Evolutionary conservation across 2,797 vertebrate species (phyloP).

Genomic region (Petrocephalus schoutedeni): DNA sequence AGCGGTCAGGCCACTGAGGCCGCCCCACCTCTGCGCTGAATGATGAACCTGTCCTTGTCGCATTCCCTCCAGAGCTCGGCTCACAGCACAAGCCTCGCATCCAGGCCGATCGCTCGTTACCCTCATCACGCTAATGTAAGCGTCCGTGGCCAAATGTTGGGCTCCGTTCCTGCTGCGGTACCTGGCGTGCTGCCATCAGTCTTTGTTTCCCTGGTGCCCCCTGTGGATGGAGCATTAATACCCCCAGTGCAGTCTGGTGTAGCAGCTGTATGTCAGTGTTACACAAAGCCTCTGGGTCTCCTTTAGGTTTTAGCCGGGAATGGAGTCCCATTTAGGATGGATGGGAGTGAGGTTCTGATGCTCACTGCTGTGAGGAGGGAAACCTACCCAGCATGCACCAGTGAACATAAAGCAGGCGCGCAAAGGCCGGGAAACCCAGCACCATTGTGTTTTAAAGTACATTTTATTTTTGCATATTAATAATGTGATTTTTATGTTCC

Average conservation of each 20-base stretch:
- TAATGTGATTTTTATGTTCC: neutral
- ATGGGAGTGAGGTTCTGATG: neutral
- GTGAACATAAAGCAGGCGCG: neutral
- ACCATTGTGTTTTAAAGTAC: neutral
- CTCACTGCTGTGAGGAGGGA: neutral
- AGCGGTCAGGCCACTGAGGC: neutral
- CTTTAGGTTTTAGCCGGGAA: neutral
- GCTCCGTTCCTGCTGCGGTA: neutral
- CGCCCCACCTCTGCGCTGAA: neutral
- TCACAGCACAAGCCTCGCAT: neutral
- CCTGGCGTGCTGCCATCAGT: neutral
- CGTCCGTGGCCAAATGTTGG: neutral
- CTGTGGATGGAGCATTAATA: neutral
- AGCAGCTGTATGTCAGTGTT: neutral
- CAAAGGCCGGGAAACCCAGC: neutral
- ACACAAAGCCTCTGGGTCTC: neutral
- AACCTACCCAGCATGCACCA: neutral
- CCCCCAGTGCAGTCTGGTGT: neutral
- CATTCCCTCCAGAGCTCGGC: neutral
- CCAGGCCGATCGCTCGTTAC: neutral
- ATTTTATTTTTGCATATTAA: neutral
- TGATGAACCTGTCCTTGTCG: neutral
- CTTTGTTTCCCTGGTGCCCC: neutral
- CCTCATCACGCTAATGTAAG: neutral
- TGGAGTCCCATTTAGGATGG: neutral